Evolutionary conservation across 2,888 invertebrate genomes (phyloP), one percentile per base, ranked within the genome.

Genomic region (Gisinianus flammeolus): DNA sequence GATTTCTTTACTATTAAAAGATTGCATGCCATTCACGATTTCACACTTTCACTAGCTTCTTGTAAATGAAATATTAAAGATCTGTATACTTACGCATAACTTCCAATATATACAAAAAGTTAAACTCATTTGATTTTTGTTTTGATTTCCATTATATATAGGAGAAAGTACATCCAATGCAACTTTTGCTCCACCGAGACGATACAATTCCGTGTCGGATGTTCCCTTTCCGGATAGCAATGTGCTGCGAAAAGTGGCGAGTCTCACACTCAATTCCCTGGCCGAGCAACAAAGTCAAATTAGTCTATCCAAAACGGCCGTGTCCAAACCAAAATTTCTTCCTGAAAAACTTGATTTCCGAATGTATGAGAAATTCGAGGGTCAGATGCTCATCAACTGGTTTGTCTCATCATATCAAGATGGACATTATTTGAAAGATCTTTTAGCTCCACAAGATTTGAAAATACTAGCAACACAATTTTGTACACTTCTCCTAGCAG

Each of bases 371-470:
- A 95, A 95, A 88, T 96, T 96, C 88, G 95, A 96, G 92, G 96
- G 96, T 87, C 93, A 95, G 88, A 95, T 95, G 93, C 90, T 97
- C 86, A 90, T 96, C 85, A 94, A 95, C 87, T 96, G 96, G 95
- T 91, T 95, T 85, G 89, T 93, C 83, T 93, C 94, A 72, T 92
- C 94, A 58, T 90, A 93, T 83, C 90, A 91, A 80, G 94, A 93
- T 83, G 91, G 91, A 81, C 91, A 90, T 85, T 91, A 91, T 85
- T 87, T 92, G 67, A 90, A 90, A 83, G 89, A 90, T 81, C 87
- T 91, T 79, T 87, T 92, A 81, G 90, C 90, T 84, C 88, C 90
- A 82, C 92, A 92, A 86, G 96, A 96, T 86, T 88, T 94, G 83
- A 92, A 91, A 87, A 90, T 91, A 85, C 88, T 97, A 85, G 92